A percentile compares a stretch with the other conserved stretches of the same genome.
Evolutionary conservation across 92 coral and sea anemone genomes (phyloP).

Genomic region (Zoanthus sansibaricus): DNA sequence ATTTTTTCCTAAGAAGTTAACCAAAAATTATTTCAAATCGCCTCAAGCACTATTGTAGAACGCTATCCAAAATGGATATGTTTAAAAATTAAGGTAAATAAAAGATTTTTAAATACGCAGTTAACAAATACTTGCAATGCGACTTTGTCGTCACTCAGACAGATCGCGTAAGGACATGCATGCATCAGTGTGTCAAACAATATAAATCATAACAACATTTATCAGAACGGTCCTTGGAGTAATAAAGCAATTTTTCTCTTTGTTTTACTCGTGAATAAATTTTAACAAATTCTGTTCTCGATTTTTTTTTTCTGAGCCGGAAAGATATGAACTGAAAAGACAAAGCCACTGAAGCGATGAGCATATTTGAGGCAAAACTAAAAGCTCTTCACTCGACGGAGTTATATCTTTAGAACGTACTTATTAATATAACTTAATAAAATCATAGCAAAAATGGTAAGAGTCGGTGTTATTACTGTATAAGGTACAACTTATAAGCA

Average conservation of each 20-base stretch:
- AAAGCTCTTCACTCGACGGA: conserved; percentile 32
- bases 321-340: neutral
- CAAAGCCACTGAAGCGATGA: neutral
- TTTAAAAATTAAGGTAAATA: conserved; percentile 44
- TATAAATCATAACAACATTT: neutral
- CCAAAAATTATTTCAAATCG: neutral
- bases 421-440: neutral
- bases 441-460: neutral
- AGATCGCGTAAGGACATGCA: conserved; percentile 11
- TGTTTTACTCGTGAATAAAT: neutral
- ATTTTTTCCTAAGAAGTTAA: neutral
- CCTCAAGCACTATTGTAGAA: conserved; percentile 30
- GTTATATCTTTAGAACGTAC: conserved; percentile 19
- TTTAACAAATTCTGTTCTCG: neutral
- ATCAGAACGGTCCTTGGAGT: neutral
- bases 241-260: neutral
- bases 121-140: conserved; percentile 23
- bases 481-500: neutral
- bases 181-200: neutral
- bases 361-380: neutral
- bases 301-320: neutral
- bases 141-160: neutral
- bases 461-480: neutral
- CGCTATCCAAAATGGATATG: conserved; percentile 27
- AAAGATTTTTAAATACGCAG: neutral